Base-by-base conservation (phyloP, 2,888 invertebrate genomes). In the Thymelicus sylvestris region DNA sequence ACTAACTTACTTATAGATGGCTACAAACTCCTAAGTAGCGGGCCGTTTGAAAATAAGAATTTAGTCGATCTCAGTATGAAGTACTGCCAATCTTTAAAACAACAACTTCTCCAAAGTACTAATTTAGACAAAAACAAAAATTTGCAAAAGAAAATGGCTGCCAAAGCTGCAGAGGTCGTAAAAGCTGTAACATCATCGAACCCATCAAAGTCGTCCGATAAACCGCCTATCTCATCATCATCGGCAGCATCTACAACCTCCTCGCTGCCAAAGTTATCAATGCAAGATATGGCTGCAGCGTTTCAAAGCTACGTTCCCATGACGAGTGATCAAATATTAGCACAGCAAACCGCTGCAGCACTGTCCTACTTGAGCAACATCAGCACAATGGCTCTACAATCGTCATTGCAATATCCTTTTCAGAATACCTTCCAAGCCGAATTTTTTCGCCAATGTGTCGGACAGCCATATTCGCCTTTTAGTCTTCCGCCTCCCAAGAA, bases 21-120 rank as follows among this genome's bases (percentile, higher is more conserved):
- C 3, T 97, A 96, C 79, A 96, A 96, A 82, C 91, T 95, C 55
- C 95, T 95, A 44, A 94, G 94, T 38, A 95, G 95, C 65, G 95
- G 95, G 78, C 95, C 95, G 59, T 90, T 95, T 10, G 96, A 96
- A 76, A 95, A 94, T 77, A 87, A 90, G 71, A 96, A 96, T 80
- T 86, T 95, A 10, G 88, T 96, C 6, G 97, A 97, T 77, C 86
- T 95, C 50, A 96, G 96, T 63, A 92, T 96, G 76, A 97, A 96
- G 83, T 96, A 96, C 79, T 96, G 97, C 79, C 95, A 96, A 75
- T 95, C 95, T 78, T 91, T 95, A 75, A 94, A 95, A 70, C 89
- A 94, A 31, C 88, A 93, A 0, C 92, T 19, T 19, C 19, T 95
- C 73, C 92, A 94, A 73, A 92, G 85, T 71, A 88, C 89, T 0